Conservation (phyloP, 2,888 invertebrate genomes). For the Caenorhabditis sp. region DNA sequence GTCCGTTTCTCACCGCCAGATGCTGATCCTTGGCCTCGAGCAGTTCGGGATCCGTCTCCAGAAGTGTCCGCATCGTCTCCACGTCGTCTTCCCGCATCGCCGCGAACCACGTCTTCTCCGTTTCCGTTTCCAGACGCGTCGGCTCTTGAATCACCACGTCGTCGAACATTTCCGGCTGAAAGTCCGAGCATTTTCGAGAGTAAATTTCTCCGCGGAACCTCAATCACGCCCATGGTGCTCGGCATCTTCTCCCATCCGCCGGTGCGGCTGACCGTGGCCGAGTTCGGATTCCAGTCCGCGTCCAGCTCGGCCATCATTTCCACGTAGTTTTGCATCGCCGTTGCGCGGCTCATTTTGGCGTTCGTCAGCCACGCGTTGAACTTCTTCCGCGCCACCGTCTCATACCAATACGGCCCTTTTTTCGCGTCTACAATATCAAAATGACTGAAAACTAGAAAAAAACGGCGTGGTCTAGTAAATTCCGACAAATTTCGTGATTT, state of each 20-base stretch:
- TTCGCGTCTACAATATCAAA: constrained; percentile 22
- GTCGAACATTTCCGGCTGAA: constrained; percentile 52
- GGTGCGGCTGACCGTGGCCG: neutral
- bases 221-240: constrained; percentile 33
- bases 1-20: constrained; percentile 41
- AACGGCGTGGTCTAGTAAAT: no score
- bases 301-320: constrained; percentile 80
- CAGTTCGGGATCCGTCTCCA: constrained; percentile 16
- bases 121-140: constrained; percentile 36
- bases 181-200: neutral
- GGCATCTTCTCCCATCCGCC: constrained; percentile 39
- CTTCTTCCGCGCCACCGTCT: constrained; percentile 89
- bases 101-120: constrained; percentile 56
- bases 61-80: constrained; percentile 21
- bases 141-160: constrained; percentile 34
- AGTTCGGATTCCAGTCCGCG: constrained; percentile 39
- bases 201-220: neutral
- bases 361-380: constrained; percentile 90
- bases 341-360: constrained; percentile 83
- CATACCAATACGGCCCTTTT: constrained; percentile 88
- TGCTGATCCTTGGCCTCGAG: constrained; percentile 53
- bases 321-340: constrained; percentile 93
- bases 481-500: neutral
- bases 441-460: no score
- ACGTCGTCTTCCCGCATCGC: constrained; percentile 51